Base-by-base conservation (phyloP, 2,113 vertebrate species). In the Pluvialis apricaria region DNA sequence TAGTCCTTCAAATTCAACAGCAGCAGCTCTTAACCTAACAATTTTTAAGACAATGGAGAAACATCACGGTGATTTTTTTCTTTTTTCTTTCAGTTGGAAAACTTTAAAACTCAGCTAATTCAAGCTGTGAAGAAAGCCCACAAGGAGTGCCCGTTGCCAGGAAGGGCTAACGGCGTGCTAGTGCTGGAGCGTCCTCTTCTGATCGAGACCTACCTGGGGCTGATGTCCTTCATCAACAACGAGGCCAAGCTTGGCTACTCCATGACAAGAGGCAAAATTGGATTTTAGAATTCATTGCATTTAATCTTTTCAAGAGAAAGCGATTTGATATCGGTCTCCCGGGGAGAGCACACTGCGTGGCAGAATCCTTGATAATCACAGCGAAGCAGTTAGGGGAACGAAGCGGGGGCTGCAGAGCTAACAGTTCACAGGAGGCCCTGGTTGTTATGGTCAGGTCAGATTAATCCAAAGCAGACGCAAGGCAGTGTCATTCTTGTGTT, bases 201-300 rank as follows among this genome's bases (percentile, higher is more conserved):
- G 91, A 99, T 99, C 6, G 99, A 99, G 98, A 99, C 99, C 86
- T 99, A 99, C 82, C 97, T 99, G 97, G 99, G 99, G 11, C 83
- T 99, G 40, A 99, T 99, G 99, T 99, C 99, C 94, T 99, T 99
- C 98, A 99, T 99, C 97, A 99, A 99, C 98, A 99, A 99, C 0
- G 99, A 99, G 96, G 99, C 99, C 85, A 99, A 99, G 76, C 96
- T 99, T 58, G 99, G 99, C 79, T 99, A 99, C 86, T 99, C 99
- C 88, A 99, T 99, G 99, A 99, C 99, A 17, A 98, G 99, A 11
- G 99, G 99, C 90, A 99, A 98, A 96, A 99, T 99, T 7, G 99
- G 99, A 84, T 99, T 99, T 96, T 99, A 98, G 78, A 98, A 25
- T 25, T 29, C 38, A 6, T 20, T 16, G 38, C 1, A 3, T 66